Evolutionary conservation across 2,113 vertebrate genomes (phyloP).

Genomic region (Ochotona princeps): DNA sequence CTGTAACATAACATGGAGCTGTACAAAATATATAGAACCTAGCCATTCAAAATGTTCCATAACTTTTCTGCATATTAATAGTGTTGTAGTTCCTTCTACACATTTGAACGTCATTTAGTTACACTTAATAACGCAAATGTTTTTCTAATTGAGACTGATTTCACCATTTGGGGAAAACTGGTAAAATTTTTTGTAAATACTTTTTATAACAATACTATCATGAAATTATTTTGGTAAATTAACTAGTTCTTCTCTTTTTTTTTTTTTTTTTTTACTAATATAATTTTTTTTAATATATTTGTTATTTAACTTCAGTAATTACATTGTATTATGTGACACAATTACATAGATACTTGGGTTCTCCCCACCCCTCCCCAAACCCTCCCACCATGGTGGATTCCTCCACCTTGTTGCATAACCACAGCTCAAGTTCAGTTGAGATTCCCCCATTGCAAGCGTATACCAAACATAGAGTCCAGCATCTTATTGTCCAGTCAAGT

Average conservation of each 20-base stretch:
- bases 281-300: too few relatives aligned
- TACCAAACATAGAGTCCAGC: too few relatives aligned
- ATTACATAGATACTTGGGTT: too few relatives aligned
- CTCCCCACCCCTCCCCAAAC: too few relatives aligned
- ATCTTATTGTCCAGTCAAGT: too few relatives aligned
- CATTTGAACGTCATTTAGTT: slow-evolving; percentile 20
- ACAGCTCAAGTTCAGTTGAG: too few relatives aligned
- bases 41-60: neutral
- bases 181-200: slow-evolving; percentile 29
- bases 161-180: slow-evolving; percentile 26
- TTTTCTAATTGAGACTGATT: slow-evolving; percentile 34
- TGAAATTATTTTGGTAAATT: neutral
- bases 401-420: too few relatives aligned
- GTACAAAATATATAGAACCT: neutral
- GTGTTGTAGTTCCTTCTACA: neutral
- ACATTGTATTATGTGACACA: too few relatives aligned
- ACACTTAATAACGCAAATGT: slow-evolving; percentile 25
- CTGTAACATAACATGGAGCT: neutral
- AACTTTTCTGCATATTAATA: slow-evolving; percentile 10
- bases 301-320: too few relatives aligned
- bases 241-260: slow-evolving; percentile 41
- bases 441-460: too few relatives aligned
- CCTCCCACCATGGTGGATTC: too few relatives aligned
- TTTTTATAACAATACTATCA: slow-evolving; percentile 28
- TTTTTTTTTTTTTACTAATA: too few relatives aligned